Percentiles rank a stretch among this genome's conserved stretches.
Conservation (phyloP, 2,888 invertebrate species). For the Phlogophora meticulosa region DNA sequence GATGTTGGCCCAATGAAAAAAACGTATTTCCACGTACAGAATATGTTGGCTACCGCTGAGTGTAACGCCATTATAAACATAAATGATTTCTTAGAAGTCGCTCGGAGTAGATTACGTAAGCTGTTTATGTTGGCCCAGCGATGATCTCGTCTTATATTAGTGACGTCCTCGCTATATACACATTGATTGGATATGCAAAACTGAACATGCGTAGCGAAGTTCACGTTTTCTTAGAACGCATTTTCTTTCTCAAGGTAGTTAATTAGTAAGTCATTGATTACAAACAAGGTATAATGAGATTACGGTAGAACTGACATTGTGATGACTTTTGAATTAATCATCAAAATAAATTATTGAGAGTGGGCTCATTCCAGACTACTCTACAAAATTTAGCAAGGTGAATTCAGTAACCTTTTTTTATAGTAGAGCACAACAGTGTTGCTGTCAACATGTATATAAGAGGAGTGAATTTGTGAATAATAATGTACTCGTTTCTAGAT, state of each 20-base stretch:
- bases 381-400: neutral
- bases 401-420: neutral
- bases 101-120: constrained; percentile 84
- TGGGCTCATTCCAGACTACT: constrained; percentile 2
- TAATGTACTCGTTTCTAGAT: constrained; percentile 91
- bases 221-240: constrained; percentile 45
- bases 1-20: constrained; percentile 76
- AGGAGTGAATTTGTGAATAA: constrained; percentile 22
- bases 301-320: constrained; percentile 34
- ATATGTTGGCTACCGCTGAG: constrained; percentile 76
- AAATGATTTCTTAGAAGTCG: constrained; percentile 83
- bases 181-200: constrained; percentile 60
- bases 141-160: constrained; percentile 70
- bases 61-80: constrained; percentile 79
- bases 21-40: constrained; percentile 77
- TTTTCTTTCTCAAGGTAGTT: constrained; percentile 36
- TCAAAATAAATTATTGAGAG: constrained; percentile 29
- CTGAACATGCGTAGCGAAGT: constrained; percentile 20
- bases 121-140: constrained; percentile 72
- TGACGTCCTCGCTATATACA: constrained; percentile 60
- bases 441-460: neutral
- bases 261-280: constrained; percentile 53
- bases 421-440: neutral
- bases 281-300: constrained; percentile 49
- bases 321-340: constrained; percentile 41